These are phyloP conservation scores for Notolabrus celidotus DNA, from an alignment of 2,797 vertebrate genomes.

Conservation along the genomic window DNA sequence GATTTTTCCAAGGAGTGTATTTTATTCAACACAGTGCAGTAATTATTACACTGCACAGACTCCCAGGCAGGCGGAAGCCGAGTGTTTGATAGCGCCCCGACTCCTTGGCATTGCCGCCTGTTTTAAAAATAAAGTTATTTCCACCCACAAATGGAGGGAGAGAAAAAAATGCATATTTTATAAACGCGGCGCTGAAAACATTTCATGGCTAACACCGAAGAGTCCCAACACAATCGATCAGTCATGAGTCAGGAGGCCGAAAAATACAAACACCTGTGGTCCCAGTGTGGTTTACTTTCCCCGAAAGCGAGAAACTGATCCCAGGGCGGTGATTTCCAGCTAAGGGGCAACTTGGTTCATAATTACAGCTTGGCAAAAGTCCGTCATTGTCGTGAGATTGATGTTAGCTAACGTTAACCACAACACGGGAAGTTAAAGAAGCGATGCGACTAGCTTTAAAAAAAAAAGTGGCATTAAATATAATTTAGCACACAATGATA, in stretches of 20 bases:
- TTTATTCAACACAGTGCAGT: conserved; percentile 39
- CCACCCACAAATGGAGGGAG: background rate
- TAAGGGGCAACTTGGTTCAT: conserved; percentile 19
- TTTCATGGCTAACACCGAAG: conserved; percentile 32
- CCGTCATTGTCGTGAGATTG: conserved; percentile 47
- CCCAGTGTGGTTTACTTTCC: conserved; percentile 19
- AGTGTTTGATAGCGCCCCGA: conserved; percentile 21
- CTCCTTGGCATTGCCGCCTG: conserved; percentile 21
- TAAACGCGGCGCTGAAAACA: conserved; percentile 22
- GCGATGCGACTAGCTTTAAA: conserved; percentile 29
- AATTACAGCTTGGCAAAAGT: conserved; percentile 51
- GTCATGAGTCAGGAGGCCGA: conserved; percentile 51
- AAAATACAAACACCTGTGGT: conserved; percentile 73
- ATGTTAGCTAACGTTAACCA: conserved; percentile 49
- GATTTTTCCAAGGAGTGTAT: conserved; percentile 70
- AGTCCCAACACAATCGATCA: conserved; percentile 39
- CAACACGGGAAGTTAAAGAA: conserved; percentile 42
- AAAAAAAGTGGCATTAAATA: background rate
- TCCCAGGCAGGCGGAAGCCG: conserved; percentile 32
- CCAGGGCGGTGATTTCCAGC: conserved; percentile 32
- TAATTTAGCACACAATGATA: background rate
- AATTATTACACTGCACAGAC: conserved; percentile 35
- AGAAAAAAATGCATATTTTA: conserved; percentile 3
- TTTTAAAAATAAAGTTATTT: conserved; percentile 37
- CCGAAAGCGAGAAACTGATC: conserved; percentile 22